A percentile compares a stretch with the other conserved stretches of the same genome.
Conservation (phyloP, 1,140 invertebrate species). For the Helicoverpa zea region DNA sequence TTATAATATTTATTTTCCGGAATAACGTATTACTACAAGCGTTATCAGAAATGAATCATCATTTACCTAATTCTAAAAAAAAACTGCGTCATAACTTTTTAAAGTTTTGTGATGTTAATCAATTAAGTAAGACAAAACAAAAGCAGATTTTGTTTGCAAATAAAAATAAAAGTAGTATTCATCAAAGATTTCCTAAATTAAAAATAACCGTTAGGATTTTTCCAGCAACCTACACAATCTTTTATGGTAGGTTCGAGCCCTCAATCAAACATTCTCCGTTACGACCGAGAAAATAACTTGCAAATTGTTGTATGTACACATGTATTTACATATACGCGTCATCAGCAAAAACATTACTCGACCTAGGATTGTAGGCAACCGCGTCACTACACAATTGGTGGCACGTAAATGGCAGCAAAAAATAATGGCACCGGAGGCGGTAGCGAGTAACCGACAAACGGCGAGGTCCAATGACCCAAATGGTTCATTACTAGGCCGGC, state of each 20-base stretch:
- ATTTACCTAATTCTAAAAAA: neutral
- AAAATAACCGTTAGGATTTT: conserved; percentile 61
- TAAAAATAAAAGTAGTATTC: neutral
- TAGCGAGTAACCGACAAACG: conserved; percentile 74
- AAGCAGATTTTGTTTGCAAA: too few relatives aligned
- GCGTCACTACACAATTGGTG: conserved; percentile 69
- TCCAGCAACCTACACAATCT: conserved; percentile 64
- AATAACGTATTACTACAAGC: neutral
- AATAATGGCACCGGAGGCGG: conserved; percentile 79
- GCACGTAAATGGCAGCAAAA: conserved; percentile 76
- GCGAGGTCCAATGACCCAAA: conserved; percentile 86
- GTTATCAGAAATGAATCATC: neutral
- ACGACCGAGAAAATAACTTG: conserved; percentile 59
- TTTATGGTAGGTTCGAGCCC: conserved; percentile 52
- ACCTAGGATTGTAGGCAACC: conserved; percentile 61
- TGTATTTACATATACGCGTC: conserved; percentile 49
- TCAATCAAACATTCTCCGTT: conserved; percentile 58
- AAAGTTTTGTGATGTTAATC: neutral
- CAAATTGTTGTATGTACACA: conserved; percentile 56
- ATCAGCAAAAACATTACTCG: conserved; percentile 55
- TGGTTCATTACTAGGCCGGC: conserved; percentile 79
- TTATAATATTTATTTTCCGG: neutral
- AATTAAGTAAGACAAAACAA: too few relatives aligned
- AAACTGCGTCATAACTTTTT: neutral
- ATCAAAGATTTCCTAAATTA: conserved; percentile 43